Evolutionary conservation across 2,797 vertebrate genomes (phyloP), one percentile per base, ranked within the genome.

Genomic region (Rhodeus uyekii): DNA sequence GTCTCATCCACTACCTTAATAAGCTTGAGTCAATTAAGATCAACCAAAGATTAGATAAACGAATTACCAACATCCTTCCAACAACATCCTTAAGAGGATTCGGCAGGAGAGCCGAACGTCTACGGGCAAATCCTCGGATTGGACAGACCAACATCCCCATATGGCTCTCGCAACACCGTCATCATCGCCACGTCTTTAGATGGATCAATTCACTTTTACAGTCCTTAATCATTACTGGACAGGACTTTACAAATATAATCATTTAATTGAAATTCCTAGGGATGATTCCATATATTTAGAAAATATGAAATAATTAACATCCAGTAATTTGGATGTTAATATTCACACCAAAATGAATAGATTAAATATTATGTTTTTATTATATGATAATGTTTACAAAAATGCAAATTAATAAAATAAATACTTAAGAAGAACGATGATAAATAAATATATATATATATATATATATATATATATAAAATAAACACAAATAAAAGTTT

Each of bases 21-120:
- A 78, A 74, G 55, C 67, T 64, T 2, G 8, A 65, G 65, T 69
- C 78, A 46, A 84, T 80, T 48, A 76, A 78, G 83, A 84, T 84
- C 55, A 84, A 72, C 12, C 29, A 22, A 46, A 79, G 76, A 84
- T 79, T 61, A 75, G 76, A 73, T 84, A 67, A 84, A 79, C 14
- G 22, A 53, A 84, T 84, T 84, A 76, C 69, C 77, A 68, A 16
- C 44, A 65, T 50, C 53, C 65, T 71, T 65, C 74, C 68, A 67
- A 86, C 83, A 77, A 60, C 42, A 58, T 80, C 44, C 24, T 63
- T n/a, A 34, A 76, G 75, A 76, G 27, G 39, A 74, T 18, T 18
- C n/a, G n/a, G 22, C 71, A 55, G 6, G 50, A 38, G 50, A 38
- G 50, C 22, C 14, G 22, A 39, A 38, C 34, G 14, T 55, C 46